Conservation (phyloP, 2,113 vertebrate genomes). For the Amia ocellicauda region DNA sequence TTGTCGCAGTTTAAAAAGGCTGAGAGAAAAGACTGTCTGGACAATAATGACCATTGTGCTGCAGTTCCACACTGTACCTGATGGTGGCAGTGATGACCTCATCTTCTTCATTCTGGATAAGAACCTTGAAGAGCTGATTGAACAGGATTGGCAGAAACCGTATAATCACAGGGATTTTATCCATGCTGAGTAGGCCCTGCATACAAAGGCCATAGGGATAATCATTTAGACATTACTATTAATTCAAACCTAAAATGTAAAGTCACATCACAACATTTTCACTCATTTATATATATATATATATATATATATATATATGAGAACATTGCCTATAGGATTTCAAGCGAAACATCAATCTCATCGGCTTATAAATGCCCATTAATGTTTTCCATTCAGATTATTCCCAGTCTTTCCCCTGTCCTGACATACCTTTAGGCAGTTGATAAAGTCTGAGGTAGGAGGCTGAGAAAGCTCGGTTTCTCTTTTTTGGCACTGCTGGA, state of each 20-base stretch:
- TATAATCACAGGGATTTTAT: slow-evolving; percentile 89
- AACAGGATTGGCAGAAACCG: slow-evolving; percentile 92
- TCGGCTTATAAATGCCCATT: no score
- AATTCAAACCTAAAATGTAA: no score
- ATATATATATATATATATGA: no score
- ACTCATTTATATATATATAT: no score
- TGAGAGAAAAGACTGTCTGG: no score
- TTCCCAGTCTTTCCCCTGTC: no score
- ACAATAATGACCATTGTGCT: not conserved
- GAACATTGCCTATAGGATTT: no score
- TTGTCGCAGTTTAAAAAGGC: no score
- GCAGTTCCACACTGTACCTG: slow-evolving; percentile 68
- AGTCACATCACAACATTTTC: no score
- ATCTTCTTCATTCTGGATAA: slow-evolving; percentile 84
- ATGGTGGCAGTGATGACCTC: slow-evolving; percentile 80
- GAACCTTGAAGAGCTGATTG: slow-evolving; percentile 91
- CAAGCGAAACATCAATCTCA: no score
- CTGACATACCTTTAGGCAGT: slow-evolving; percentile 80
- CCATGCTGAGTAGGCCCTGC: slow-evolving; percentile 89
- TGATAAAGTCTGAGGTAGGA: slow-evolving; percentile 86
- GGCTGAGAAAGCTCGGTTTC: slow-evolving; percentile 81
- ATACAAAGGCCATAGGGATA: no score
- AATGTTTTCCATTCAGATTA: not conserved
- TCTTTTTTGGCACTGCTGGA: slow-evolving; percentile 94
- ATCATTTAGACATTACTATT: no score